Base-by-base conservation (phyloP, 2,888 invertebrate species). In the Leptinotarsa rubiginosa region DNA sequence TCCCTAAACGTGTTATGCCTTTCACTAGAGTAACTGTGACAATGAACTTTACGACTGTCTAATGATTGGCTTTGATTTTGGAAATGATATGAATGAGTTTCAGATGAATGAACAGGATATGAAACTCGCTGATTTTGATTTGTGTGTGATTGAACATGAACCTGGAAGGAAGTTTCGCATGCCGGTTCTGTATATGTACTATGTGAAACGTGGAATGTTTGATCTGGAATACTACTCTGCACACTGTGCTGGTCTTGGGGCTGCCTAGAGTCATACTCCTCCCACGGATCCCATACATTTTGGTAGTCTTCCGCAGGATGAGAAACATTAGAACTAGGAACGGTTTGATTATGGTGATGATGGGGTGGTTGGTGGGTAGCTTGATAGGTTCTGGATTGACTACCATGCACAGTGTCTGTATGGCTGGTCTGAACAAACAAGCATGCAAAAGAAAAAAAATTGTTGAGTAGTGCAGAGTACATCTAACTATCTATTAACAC, bases 231-330 rank as follows among this genome's bases (percentile, higher is more conserved):
- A 18, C 13, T 70, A 65, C 25, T 69, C 25, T 56, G 56, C 22
- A 22, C 56, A 56, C 22, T 72, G 22, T 56, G 64, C 50, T 70
- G 65, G 54, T 73, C 65, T 56, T 70, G 72, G 16, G 74, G 73
- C 73, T 83, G 80, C 72, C 75, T 80, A 76, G 78, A 75, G 78
- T 89, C 89, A 86, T 93, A 93, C 83, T 91, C 89, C 82, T 93
- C 91, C 95, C 95, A 95, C 72, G 95, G 95, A 89, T 95, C 95
- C 87, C 87, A 88, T 82, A 90, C 89, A 79, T 88, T 88, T 78
- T 81, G 82, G 78, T 84, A 84, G 80, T 85, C 79, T 75, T 79
- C 81, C 79, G 81, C 81, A 77, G 78, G 78, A 72, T 67, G 78
- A 64, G 73, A 79, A 54, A 70, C 69, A 68, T 74, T 25, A 69